Percentiles rank a stretch among this genome's conserved stretches.
phyloP scores from a whole-genome alignment of 2,113 vertebrate species.

The Spermophilus dauricus region DNA sequence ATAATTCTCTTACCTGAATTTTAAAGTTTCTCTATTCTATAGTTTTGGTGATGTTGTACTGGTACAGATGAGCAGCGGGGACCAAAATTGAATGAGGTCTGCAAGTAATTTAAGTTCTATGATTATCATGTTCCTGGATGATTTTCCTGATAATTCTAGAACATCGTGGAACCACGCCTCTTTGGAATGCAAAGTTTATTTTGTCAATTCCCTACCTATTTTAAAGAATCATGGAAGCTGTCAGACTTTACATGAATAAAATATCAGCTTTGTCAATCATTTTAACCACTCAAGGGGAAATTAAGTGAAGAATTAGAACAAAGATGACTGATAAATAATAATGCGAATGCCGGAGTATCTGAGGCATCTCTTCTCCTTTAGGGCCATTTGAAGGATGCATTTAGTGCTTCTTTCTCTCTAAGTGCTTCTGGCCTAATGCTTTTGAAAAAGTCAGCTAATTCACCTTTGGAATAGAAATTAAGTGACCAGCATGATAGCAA shows the following conservation, averaged over 20 bases:
- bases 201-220: background rate
- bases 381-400: constrained; percentile 31
- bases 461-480: constrained; percentile 60
- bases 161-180: background rate
- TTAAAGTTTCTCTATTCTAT: background rate
- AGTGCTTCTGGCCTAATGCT: constrained; percentile 14
- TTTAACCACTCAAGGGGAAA: constrained; percentile 66
- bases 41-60: background rate
- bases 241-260: constrained; percentile 31
- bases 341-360: background rate
- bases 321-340: constrained; percentile 59
- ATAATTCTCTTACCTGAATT: background rate
- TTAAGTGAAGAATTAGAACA: constrained; percentile 58
- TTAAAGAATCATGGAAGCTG: background rate
- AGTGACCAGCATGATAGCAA: background rate
- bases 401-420: constrained; percentile 45
- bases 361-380: background rate
- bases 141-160: background rate
- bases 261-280: constrained; percentile 33
- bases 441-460: constrained; percentile 51
- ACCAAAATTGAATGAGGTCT: background rate
- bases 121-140: background rate
- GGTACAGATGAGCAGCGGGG: background rate
- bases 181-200: background rate
- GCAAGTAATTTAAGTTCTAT: background rate